phyloP scores from a whole-genome alignment of 2,113 vertebrate species.

The Platysternon megacephalum region DNA sequence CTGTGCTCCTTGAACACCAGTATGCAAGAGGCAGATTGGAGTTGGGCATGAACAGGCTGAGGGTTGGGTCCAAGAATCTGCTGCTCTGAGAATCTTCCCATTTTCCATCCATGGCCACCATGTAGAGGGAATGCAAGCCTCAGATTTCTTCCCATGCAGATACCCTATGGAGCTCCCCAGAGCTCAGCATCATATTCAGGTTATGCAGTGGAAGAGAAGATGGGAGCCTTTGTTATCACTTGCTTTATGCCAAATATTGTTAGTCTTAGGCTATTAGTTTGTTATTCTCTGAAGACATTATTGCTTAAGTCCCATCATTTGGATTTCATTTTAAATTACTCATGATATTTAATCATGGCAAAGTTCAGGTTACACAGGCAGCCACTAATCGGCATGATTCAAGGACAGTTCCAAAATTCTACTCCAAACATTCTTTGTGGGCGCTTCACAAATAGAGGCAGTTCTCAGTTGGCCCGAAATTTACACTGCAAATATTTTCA shows the following conservation, averaged over 20 bases:
- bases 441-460: conserved; percentile 54
- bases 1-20: background rate
- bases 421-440: conserved; percentile 47
- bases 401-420: conserved; percentile 28
- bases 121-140: background rate
- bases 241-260: fast-evolving
- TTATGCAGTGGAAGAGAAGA: background rate
- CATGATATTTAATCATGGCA: conserved; percentile 22
- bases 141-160: background rate
- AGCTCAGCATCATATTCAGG: background rate
- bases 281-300: background rate
- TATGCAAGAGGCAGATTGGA: background rate
- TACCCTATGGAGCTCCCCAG: background rate
- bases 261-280: background rate
- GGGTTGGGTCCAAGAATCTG: background rate
- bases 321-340: conserved; percentile 35
- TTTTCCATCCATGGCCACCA: background rate
- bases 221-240: background rate
- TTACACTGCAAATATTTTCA: conserved; percentile 69
- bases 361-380: conserved; percentile 2
- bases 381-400: conserved; percentile 22
- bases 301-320: background rate
- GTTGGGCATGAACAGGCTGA: background rate
- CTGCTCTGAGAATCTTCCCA: background rate
- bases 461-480: conserved; percentile 38